These are phyloP conservation scores for Dendrocincla fuliginosa DNA, from an alignment of 2,797 vertebrate genomes.

Conservation along the genomic window DNA sequence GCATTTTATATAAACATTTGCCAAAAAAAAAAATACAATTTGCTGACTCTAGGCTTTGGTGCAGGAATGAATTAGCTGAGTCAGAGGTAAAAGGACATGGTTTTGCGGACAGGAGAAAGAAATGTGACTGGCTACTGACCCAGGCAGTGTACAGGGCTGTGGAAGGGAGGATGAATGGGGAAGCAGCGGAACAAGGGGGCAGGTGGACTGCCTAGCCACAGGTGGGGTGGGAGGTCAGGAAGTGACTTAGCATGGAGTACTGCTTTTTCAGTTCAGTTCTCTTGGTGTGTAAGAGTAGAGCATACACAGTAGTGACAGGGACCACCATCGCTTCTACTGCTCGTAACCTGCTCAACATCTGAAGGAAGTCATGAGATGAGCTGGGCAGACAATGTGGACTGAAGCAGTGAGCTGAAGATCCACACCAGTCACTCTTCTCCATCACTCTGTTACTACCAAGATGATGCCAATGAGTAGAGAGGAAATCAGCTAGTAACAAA, in stretches of 20 bases:
- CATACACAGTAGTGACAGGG: background rate
- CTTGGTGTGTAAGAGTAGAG: background rate
- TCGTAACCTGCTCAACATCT: background rate
- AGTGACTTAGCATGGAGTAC: background rate
- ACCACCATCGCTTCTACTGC: background rate
- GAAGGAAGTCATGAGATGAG: background rate
- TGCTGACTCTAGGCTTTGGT: background rate
- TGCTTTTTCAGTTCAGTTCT: background rate
- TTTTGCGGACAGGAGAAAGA: background rate
- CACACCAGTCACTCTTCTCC: background rate
- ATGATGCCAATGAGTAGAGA: accelerated
- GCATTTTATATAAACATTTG: background rate
- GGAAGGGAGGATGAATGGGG: background rate
- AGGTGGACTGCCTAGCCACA: background rate
- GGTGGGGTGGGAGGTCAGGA: background rate
- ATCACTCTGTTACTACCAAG: background rate
- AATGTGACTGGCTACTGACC: background rate
- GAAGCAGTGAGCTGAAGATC: background rate
- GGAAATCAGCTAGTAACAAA: background rate
- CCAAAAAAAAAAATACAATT: background rate
- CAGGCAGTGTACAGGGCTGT: background rate
- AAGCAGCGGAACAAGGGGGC: background rate
- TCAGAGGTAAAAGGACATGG: background rate
- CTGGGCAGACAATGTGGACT: accelerated
- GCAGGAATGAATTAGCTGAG: background rate